Percentiles rank a stretch among this genome's conserved stretches.
Evolutionary conservation across 2,797 vertebrate genomes (phyloP).

Genomic region (Cynodonichthys magdalenae): DNA sequence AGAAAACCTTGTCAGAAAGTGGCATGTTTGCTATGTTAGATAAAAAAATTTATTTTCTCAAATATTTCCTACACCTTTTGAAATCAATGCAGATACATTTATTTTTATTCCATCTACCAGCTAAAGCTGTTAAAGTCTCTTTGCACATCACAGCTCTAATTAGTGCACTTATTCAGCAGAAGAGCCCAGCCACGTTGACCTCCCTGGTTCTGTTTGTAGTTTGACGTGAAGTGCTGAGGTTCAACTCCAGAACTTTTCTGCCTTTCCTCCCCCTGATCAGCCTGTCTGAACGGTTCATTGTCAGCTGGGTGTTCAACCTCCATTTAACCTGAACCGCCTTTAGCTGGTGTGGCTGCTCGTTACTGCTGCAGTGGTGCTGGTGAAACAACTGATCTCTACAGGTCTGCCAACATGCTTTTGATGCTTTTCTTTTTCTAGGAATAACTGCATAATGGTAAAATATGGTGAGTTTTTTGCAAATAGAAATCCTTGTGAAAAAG

Average conservation of each 20-base stretch:
- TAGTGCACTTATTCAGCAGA: slow-evolving; percentile 5
- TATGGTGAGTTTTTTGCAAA: slow-evolving; percentile 31
- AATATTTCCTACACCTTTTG: neutral
- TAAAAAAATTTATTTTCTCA: slow-evolving; percentile 9
- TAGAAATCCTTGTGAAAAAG: slow-evolving; percentile 45
- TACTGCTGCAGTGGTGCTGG: slow-evolving; percentile 63
- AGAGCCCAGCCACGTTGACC: slow-evolving; percentile 16
- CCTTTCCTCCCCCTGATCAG: slow-evolving; percentile 52
- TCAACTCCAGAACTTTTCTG: slow-evolving; percentile 50
- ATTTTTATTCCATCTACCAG: neutral
- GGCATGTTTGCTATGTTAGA: slow-evolving; percentile 36
- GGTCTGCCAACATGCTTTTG: slow-evolving; percentile 15
- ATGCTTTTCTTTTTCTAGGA: slow-evolving; percentile 27
- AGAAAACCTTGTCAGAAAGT: slow-evolving; percentile 67
- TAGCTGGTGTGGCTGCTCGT: slow-evolving; percentile 73
- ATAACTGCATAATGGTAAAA: slow-evolving; percentile 40
- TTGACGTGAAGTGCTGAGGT: slow-evolving; percentile 48
- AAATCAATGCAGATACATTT: neutral
- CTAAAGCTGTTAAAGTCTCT: no score
- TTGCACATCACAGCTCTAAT: slow-evolving; percentile 19
- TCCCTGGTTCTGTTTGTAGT: slow-evolving; percentile 15
- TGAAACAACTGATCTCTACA: slow-evolving; percentile 28
- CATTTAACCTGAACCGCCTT: slow-evolving; percentile 76
- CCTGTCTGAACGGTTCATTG: slow-evolving; percentile 62
- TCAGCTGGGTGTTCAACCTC: slow-evolving; percentile 76